Base-by-base conservation (phyloP, 2,888 invertebrate species). In the Augochlorella aurata region DNA sequence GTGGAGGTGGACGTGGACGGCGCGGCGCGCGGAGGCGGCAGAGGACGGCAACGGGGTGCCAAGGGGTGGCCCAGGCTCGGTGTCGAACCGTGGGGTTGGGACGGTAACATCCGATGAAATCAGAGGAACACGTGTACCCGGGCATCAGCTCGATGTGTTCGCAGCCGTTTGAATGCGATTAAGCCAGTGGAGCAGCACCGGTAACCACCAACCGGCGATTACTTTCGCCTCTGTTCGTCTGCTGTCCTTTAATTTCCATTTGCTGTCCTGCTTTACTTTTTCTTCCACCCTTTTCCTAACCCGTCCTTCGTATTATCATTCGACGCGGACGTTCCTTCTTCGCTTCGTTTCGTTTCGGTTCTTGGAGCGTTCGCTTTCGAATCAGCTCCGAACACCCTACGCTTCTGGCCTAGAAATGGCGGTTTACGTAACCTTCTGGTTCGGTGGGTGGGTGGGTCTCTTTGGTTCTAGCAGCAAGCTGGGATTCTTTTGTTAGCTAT, bases 91-190 rank as follows among this genome's bases (percentile, higher is more conserved):
- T 45, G 38, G 38, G 74, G 63, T 38, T 66, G 63, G 70, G 72
- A 49, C n/a, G 81, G 74, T 84, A 87, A 81, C 86, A 77, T 81
- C 69, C 73, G 78, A 84, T 78, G 87, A 89, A 91, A 90, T 91
- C 89, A 88, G 89, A 89, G 91, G 85, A 91, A 90, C 89, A 88
- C 88, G 87, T 88, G 89, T 90, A 88, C 82, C 83, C 81, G 44
- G 71, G 77, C 61, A 72, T 68, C 74, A 58, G 75, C 58, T 61
- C 85, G 81, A 82, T 81, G 87, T 79, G 82, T 83, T 86, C 88
- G 85, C 84, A 88, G 84, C 70, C 88, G 89, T 90, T 90, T 90
- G 86, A 89, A 91, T 89, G 86, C 89, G 91, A 91, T 91, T 91
- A 90, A 90, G 87, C 88, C 74, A 86, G 85, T 84, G 85, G 83